A percentile compares a stretch with the other conserved stretches of the same genome.
Conservation (phyloP, 2,113 vertebrate species). For the Mohoua ochrocephala region DNA sequence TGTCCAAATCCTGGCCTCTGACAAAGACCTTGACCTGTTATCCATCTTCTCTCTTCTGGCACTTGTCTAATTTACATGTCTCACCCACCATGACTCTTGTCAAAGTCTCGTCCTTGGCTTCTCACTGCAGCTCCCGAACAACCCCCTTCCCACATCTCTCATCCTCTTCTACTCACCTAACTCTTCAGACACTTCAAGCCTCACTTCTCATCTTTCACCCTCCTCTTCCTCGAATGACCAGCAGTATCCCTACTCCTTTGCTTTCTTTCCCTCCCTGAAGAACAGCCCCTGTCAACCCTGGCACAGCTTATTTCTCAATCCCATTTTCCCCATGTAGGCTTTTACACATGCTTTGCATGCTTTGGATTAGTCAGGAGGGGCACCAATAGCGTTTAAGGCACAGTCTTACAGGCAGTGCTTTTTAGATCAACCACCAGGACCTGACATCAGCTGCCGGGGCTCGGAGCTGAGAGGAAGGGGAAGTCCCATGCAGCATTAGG, state of each 20-base stretch:
- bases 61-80: not conserved
- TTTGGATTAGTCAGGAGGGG: not conserved
- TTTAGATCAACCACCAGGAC: not conserved
- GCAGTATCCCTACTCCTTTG: not conserved
- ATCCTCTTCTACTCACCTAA: not conserved
- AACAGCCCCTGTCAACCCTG: not conserved
- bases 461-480: not conserved
- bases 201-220: not conserved
- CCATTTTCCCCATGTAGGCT: not conserved
- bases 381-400: not conserved
- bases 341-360: not conserved
- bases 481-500: not conserved
- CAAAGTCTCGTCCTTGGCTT: not conserved
- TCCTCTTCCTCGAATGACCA: not conserved
- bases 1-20: not conserved
- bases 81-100: not conserved
- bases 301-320: not conserved
- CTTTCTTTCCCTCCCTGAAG: not conserved
- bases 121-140: not conserved
- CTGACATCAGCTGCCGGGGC: not conserved
- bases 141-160: accelerated
- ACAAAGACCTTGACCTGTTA: not conserved
- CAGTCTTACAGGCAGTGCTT: not conserved
- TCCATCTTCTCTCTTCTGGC: not conserved
- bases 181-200: not conserved